phyloP scores from a whole-genome alignment of 2,797 vertebrate genomes.

The Ctenosaura bakeri region DNA sequence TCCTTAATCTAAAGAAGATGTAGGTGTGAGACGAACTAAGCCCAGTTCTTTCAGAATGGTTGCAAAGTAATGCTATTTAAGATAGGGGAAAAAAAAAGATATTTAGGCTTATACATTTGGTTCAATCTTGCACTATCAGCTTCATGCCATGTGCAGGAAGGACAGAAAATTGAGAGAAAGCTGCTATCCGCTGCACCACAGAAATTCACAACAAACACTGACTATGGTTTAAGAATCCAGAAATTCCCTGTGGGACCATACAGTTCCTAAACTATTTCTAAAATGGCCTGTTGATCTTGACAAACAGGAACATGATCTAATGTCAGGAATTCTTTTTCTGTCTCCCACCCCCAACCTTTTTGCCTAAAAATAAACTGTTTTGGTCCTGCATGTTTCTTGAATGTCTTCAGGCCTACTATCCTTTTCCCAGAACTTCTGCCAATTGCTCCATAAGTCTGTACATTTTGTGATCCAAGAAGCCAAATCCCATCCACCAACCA shows the following conservation, averaged over 20 bases:
- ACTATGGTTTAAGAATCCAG: neutral
- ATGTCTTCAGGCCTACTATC: slow-evolving; percentile 4
- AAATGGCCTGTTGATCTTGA: neutral
- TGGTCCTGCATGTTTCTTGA: slow-evolving; percentile 28
- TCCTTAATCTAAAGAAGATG: neutral
- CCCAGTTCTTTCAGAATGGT: neutral
- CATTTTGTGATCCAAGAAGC: neutral
- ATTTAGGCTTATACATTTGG: neutral
- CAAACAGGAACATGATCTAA: neutral
- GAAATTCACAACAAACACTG: neutral
- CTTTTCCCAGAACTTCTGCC: slow-evolving; percentile 11
- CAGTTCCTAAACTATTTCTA: slow-evolving; percentile 15
- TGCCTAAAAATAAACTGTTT: neutral
- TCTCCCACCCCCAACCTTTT: slow-evolving; percentile 25
- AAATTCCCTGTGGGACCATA: neutral
- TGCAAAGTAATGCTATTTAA: neutral
- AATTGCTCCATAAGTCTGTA: neutral
- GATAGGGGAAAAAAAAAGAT: neutral
- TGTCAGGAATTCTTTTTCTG: neutral
- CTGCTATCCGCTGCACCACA: neutral
- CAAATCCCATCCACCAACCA: neutral
- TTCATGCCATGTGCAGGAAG: neutral
- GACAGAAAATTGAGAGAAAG: neutral
- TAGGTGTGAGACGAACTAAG: neutral
- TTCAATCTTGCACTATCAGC: neutral